These are phyloP conservation scores for Rhamnusium bicolor DNA, from an alignment of 2,888 invertebrate species.

Conservation along the genomic window DNA sequence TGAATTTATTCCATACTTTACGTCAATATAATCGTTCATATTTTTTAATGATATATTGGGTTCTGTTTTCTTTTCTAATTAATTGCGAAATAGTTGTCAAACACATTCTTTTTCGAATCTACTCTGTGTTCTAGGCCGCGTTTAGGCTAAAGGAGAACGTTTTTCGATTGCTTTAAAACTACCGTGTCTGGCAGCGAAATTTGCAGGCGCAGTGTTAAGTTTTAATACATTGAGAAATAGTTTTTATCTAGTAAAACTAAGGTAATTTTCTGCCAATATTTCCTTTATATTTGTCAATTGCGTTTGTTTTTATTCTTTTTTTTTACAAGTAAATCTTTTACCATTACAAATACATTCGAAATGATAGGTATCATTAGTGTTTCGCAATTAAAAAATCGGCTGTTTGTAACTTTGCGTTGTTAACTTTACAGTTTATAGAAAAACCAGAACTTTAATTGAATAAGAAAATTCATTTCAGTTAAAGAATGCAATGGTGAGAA, in stretches of 20 bases:
- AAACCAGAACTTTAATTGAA: too few relatives aligned
- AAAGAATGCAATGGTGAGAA: too few relatives aligned
- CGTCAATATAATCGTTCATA: too few relatives aligned
- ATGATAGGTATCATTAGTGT: background rate
- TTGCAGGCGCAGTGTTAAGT: background rate
- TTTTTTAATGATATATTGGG: too few relatives aligned
- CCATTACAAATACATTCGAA: slow-evolving; percentile 39
- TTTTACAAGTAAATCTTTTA: slow-evolving; percentile 20
- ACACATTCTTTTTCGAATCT: background rate
- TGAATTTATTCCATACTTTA: too few relatives aligned
- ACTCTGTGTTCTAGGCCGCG: background rate
- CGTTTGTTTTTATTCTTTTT: slow-evolving; percentile 12
- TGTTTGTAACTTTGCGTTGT: too few relatives aligned
- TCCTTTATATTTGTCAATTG: slow-evolving; percentile 35
- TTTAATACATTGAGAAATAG: slow-evolving; percentile 28
- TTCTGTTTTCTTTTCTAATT: too few relatives aligned
- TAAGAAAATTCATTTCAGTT: too few relatives aligned
- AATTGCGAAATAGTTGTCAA: too few relatives aligned
- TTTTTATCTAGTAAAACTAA: slow-evolving; percentile 26
- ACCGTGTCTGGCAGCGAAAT: slow-evolving; percentile 2
- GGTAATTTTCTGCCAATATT: slow-evolving; percentile 40
- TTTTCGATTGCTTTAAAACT: background rate
- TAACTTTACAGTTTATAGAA: too few relatives aligned
- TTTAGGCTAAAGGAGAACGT: background rate
- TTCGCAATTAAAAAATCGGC: too few relatives aligned